Percentiles rank a stretch among this genome's conserved stretches.
These are phyloP conservation scores for Uria lomvia DNA, from an alignment of 2,113 vertebrate genomes.

Conservation along the genomic window DNA sequence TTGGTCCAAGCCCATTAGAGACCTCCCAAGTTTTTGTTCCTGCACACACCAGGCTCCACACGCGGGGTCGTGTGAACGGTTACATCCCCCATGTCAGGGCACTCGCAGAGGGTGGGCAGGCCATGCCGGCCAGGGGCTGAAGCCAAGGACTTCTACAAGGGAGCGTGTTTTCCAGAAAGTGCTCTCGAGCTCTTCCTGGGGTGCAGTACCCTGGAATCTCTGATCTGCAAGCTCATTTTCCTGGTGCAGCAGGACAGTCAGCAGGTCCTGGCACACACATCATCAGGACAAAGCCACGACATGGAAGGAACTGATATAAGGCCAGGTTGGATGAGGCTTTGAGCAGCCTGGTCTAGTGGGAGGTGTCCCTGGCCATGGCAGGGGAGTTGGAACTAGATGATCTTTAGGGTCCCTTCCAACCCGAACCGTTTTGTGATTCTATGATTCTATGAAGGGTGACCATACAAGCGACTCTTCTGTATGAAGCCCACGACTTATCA, in stretches of 20 bases:
- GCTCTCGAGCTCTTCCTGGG: neutral
- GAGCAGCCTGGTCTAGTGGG: no score
- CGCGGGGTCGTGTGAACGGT: neutral
- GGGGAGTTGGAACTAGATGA: no score
- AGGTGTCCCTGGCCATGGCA: no score
- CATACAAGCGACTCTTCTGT: neutral
- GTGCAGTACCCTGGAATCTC: neutral
- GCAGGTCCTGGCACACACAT: neutral
- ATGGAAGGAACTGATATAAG: neutral
- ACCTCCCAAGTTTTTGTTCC: constrained; percentile 54
- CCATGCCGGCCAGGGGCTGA: neutral
- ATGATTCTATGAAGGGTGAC: neutral
- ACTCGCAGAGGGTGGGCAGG: neutral
- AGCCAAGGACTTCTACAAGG: constrained; percentile 1
- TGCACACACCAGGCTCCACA: neutral
- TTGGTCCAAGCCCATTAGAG: constrained; percentile 23
- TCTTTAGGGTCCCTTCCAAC: no score
- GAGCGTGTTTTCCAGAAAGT: neutral
- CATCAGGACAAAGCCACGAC: neutral
- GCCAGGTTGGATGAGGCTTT: no score
- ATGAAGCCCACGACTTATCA: neutral
- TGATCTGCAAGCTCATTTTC: neutral
- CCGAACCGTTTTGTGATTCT: no score
- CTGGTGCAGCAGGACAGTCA: neutral
- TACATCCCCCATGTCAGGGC: neutral